A percentile compares a stretch with the other conserved stretches of the same genome.
phyloP scores from a whole-genome alignment of 2,888 invertebrate genomes.

The Poecilobothrus nobilitatus region DNA sequence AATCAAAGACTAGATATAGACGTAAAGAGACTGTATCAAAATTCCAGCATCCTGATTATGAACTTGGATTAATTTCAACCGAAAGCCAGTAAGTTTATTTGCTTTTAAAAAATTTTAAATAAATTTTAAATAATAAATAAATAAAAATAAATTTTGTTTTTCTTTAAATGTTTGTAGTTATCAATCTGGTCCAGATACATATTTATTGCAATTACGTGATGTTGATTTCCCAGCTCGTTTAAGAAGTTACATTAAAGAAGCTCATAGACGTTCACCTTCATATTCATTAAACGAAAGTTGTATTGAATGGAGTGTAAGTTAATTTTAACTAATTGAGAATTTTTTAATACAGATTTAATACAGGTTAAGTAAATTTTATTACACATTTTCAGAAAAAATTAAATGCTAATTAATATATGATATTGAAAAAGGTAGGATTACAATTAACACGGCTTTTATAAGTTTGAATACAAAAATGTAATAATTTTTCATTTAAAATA shows the following conservation, averaged over 20 bases:
- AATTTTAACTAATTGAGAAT: neutral
- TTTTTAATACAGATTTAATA: neutral
- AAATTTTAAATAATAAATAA: no score
- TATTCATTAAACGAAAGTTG: slow-evolving; percentile 59
- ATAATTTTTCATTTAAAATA: no score
- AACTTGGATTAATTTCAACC: slow-evolving; percentile 67
- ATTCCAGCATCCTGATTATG: slow-evolving; percentile 74
- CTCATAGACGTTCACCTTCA: slow-evolving; percentile 65
- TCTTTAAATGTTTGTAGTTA: slow-evolving; percentile 53
- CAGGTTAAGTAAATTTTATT: no score
- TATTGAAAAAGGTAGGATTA: no score
- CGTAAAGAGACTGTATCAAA: slow-evolving; percentile 67
- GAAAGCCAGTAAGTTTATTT: slow-evolving; percentile 75
- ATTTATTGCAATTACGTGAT: slow-evolving; percentile 86
- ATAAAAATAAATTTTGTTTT: no score
- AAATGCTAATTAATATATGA: no score
- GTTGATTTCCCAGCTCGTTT: slow-evolving; percentile 89
- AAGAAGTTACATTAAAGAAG: slow-evolving; percentile 91
- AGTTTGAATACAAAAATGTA: no score
- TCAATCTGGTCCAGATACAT: slow-evolving; percentile 94
- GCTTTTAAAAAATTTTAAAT: slow-evolving; percentile 2
- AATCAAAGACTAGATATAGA: slow-evolving; percentile 46
- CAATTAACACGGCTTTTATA: no score
- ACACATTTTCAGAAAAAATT: no score
- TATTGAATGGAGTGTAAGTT: slow-evolving; percentile 70